phyloP scores from a whole-genome alignment of 2,113 vertebrate genomes.

The Piprites chloris region DNA sequence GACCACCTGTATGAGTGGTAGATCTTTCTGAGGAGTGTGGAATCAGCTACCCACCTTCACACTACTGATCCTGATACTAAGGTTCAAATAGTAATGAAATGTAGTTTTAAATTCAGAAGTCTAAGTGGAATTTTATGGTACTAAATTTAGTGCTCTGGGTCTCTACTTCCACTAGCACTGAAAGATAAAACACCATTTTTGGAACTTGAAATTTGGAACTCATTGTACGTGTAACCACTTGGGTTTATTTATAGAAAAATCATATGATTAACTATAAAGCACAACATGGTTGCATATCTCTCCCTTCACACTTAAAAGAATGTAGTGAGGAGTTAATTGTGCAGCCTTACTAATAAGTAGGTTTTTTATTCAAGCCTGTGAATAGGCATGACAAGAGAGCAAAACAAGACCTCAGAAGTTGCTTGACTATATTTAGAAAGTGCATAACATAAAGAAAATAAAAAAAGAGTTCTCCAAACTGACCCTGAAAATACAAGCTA shows the following conservation, averaged over 20 bases:
- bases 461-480: not conserved
- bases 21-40: not conserved
- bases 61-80: not conserved
- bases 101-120: not conserved
- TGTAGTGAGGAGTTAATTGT: not conserved
- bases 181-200: not conserved
- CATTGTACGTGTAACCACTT: not conserved
- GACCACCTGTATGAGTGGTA: not conserved
- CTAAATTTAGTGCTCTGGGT: not conserved
- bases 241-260: not conserved
- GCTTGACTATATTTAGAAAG: not conserved
- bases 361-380: not conserved
- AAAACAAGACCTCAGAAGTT: not conserved
- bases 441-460: not conserved
- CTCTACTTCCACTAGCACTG: not conserved
- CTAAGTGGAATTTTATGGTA: not conserved
- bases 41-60: not conserved
- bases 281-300: not conserved
- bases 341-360: not conserved
- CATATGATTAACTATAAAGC: not conserved
- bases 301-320: not conserved
- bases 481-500: not conserved
- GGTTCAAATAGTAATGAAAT: not conserved
- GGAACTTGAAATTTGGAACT: not conserved
- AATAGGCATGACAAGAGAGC: not conserved